phyloP scores from a whole-genome alignment of 2,888 invertebrate genomes.

The Thumatha senex region DNA sequence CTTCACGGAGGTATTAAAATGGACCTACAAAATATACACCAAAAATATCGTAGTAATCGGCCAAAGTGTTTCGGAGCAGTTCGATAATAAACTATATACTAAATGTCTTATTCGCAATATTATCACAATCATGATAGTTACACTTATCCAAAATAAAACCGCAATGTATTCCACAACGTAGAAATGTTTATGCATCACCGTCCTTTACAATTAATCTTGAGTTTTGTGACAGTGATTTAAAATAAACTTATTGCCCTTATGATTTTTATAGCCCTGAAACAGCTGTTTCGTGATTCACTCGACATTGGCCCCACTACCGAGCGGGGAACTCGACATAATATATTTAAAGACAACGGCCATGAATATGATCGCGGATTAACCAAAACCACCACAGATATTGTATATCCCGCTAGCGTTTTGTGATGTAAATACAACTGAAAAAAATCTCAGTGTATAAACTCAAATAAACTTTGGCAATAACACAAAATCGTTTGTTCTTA shows the following conservation, averaged over 20 bases:
- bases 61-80: too few species aligned
- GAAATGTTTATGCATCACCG: constrained; percentile 28
- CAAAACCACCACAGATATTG: constrained; percentile 44
- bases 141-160: constrained; percentile 14
- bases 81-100: too few species aligned
- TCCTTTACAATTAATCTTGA: constrained; percentile 43
- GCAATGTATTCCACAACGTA: constrained; percentile 15
- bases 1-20: too few species aligned
- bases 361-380: constrained; percentile 64
- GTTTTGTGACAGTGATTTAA: constrained; percentile 59
- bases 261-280: constrained; percentile 73
- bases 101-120: too few species aligned
- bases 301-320: constrained; percentile 70
- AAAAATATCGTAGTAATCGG: too few species aligned
- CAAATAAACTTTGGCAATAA: constrained; percentile 65
- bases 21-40: too few species aligned
- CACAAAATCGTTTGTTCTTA: constrained; percentile 59
- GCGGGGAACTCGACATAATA: constrained; percentile 59
- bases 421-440: constrained; percentile 41
- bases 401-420: constrained; percentile 27
- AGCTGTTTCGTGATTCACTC: constrained; percentile 74
- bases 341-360: constrained; percentile 63
- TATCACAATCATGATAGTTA: background rate
- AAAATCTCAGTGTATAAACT: constrained; percentile 56
- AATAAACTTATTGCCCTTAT: constrained; percentile 72